Evolutionary conservation across 2,888 invertebrate species (phyloP).

Genomic region (Cheilosia grossa): DNA sequence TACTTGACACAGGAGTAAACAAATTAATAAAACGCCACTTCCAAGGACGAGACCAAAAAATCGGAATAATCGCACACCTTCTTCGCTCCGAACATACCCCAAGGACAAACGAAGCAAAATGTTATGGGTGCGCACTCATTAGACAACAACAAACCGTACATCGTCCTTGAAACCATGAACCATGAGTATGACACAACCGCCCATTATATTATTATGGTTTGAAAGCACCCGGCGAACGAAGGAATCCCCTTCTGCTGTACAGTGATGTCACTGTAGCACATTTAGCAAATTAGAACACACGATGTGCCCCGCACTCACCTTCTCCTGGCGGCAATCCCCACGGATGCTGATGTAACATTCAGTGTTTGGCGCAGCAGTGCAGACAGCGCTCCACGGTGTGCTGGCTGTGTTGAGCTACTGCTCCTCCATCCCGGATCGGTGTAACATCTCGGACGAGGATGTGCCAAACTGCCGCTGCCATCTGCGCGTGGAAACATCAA

Average conservation of each 20-base stretch:
- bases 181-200: constrained; percentile 10
- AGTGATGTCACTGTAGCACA: constrained; percentile 55
- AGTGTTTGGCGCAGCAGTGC: constrained; percentile 54
- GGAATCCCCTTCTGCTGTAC: neutral
- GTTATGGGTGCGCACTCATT: constrained; percentile 45
- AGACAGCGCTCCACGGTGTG: constrained; percentile 49
- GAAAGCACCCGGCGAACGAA: neutral
- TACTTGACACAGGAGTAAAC: no score
- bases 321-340: constrained; percentile 51
- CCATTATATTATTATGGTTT: constrained; percentile 10
- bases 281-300: constrained; percentile 50
- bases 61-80: neutral
- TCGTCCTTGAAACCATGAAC: constrained; percentile 34
- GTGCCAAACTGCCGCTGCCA: constrained; percentile 13
- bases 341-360: constrained; percentile 66
- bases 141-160: constrained; percentile 7
- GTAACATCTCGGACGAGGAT: constrained; percentile 61
- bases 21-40: neutral
- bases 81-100: constrained; percentile 12
- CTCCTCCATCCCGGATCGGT: constrained; percentile 64
- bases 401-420: neutral
- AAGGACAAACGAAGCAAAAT: constrained; percentile 40
- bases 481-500: constrained; percentile 69
- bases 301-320: constrained; percentile 37
- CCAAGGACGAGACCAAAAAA: neutral